A percentile compares a stretch with the other conserved stretches of the same genome.
phyloP scores from a whole-genome alignment of 2,113 vertebrate species.

The Trichomycterus rosablanca region DNA sequence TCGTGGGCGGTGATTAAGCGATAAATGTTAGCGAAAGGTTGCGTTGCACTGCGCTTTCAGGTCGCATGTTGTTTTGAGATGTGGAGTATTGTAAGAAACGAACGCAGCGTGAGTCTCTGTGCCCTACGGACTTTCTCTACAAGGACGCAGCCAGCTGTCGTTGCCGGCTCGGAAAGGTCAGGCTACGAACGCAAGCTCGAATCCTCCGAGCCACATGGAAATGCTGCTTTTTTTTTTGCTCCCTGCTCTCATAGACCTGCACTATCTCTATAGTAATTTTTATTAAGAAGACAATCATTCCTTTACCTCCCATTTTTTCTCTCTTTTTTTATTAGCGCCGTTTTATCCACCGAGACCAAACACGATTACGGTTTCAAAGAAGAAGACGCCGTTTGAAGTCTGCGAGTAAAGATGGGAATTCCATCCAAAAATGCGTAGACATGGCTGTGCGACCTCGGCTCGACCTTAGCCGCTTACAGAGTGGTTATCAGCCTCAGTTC shows the following conservation, averaged over 20 bases:
- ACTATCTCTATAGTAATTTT: slow-evolving; percentile 5
- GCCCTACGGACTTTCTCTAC: slow-evolving; percentile 13
- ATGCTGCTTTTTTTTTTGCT: no score
- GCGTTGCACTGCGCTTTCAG: not conserved
- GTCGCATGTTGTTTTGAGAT: not conserved
- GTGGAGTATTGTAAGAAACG: not conserved
- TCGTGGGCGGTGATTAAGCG: slow-evolving; percentile 7
- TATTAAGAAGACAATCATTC: slow-evolving; percentile 41
- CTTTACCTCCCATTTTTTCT: slow-evolving; percentile 31
- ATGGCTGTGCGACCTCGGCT: not conserved
- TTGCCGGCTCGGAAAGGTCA: slow-evolving; percentile 22
- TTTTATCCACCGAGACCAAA: slow-evolving; percentile 22
- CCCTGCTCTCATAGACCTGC: no score
- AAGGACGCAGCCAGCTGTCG: slow-evolving; percentile 10
- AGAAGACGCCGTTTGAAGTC: slow-evolving; percentile 6
- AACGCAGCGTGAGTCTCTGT: not conserved
- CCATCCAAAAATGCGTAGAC: slow-evolving; percentile 4
- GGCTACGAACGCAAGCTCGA: not conserved
- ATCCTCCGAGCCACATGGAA: slow-evolving; percentile 2
- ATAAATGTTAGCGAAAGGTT: not conserved
- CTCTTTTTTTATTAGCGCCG: slow-evolving; percentile 34
- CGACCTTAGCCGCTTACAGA: not conserved
- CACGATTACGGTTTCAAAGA: not conserved
- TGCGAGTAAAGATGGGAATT: not conserved
- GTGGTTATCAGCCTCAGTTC: no score